phyloP scores from a whole-genome alignment of 2,797 vertebrate species.

The Catamblyrhynchus diadema region DNA sequence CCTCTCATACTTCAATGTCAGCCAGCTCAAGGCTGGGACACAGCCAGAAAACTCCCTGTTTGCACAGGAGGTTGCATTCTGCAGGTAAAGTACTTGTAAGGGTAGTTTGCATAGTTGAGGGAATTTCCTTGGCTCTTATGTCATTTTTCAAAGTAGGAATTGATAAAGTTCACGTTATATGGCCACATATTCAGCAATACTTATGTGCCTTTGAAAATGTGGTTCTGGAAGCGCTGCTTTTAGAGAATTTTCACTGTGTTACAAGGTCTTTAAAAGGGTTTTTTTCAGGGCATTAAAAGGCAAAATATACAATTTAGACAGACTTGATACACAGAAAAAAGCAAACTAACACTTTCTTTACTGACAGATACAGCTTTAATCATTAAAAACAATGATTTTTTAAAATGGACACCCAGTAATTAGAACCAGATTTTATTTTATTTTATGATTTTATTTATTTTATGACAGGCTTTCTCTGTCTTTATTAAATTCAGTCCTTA shows the following conservation, averaged over 20 bases:
- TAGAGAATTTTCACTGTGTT: neutral
- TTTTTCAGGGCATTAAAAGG: neutral
- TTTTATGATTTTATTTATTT: neutral
- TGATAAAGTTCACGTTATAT: neutral
- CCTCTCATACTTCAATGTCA: slow-evolving; percentile 95
- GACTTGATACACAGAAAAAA: neutral
- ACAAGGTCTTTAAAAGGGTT: neutral
- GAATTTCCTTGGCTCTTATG: neutral
- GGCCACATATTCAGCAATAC: neutral
- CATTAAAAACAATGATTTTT: neutral
- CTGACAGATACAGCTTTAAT: neutral
- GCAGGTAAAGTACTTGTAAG: slow-evolving; percentile 81
- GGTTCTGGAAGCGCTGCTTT: neutral
- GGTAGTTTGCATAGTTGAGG: neutral
- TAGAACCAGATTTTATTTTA: neutral
- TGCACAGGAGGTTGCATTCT: slow-evolving; percentile 82
- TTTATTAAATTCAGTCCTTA: neutral
- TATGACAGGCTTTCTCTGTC: neutral
- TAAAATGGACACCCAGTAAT: neutral
- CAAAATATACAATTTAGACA: neutral
- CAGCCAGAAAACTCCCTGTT: slow-evolving; percentile 79
- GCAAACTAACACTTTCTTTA: neutral
- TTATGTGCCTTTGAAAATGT: neutral
- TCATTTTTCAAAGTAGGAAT: neutral
- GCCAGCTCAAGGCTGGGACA: slow-evolving; percentile 86